Evolutionary conservation across 2,113 vertebrate genomes (phyloP).

Genomic region (Stigmatopora argus): DNA sequence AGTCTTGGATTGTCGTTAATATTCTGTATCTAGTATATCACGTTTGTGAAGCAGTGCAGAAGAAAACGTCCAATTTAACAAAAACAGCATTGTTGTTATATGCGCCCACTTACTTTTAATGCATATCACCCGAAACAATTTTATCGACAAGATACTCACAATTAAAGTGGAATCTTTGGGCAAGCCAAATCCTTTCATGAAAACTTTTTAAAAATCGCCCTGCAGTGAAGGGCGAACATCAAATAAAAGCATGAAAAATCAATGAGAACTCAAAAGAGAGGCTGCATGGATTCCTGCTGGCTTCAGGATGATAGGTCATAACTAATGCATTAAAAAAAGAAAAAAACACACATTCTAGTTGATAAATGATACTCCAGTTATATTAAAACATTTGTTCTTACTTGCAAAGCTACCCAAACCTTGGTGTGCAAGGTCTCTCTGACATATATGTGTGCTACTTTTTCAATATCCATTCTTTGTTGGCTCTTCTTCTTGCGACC

Average conservation of each 20-base stretch:
- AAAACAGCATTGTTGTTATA: neutral
- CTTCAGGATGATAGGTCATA: slow-evolving; percentile 7
- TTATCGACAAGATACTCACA: neutral
- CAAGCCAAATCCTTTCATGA: slow-evolving; percentile 18
- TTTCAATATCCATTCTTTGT: slow-evolving; percentile 24
- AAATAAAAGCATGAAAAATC: neutral
- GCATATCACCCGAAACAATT: neutral
- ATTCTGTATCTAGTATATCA: too few relatives aligned
- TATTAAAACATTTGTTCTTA: slow-evolving; percentile 4
- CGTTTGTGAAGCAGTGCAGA: too few relatives aligned
- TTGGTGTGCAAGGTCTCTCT: slow-evolving; percentile 26
- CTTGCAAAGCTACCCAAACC: slow-evolving; percentile 16
- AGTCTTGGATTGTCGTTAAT: too few relatives aligned
- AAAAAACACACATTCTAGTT: neutral
- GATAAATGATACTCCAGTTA: neutral
- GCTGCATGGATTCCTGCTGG: neutral
- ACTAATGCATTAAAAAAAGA: neutral
- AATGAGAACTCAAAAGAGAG: slow-evolving; percentile 4
- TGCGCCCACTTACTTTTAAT: neutral
- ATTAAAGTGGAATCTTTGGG: slow-evolving; percentile 8
- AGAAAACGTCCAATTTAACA: too few relatives aligned
- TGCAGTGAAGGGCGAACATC: neutral
- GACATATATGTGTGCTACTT: slow-evolving; percentile 22
- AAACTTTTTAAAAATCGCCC: neutral
- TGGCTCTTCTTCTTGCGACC: slow-evolving; percentile 29